Conservation (phyloP, 35 echinoderm and acorn worm species). For the Ptychodera flava region DNA sequence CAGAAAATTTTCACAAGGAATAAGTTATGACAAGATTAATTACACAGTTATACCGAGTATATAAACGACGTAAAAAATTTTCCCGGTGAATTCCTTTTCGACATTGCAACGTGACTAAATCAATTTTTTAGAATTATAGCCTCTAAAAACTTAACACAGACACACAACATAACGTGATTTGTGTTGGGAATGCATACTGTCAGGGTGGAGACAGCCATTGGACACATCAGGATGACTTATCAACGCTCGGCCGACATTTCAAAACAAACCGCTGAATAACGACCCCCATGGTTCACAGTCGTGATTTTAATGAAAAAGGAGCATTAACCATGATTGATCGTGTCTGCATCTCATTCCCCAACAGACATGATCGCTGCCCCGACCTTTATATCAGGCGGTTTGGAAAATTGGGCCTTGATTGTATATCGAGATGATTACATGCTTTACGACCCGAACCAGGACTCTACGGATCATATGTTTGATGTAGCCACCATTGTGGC, state of each 20-base stretch:
- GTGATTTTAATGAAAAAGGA: not conserved
- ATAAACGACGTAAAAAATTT: no score
- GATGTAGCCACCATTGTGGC: conserved; percentile 32
- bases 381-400: conserved; percentile 67
- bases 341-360: not conserved
- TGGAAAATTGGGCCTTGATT: conserved; percentile 97
- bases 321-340: not conserved
- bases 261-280: not conserved
- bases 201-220: not conserved
- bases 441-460: conserved; percentile 25
- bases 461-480: conserved; percentile 27
- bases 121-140: no score
- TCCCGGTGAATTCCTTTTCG: no score
- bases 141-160: no score
- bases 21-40: no score
- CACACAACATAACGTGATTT: no score
- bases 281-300: not conserved
- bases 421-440: conserved; percentile 66
- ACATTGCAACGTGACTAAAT: no score
- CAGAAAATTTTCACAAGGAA: no score
- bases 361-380: conserved; percentile 94
- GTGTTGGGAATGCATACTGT: not conserved
- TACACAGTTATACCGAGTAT: no score
- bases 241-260: no score
- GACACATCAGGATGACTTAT: no score